Evolutionary conservation across 2,797 vertebrate genomes (phyloP), one percentile per base, ranked within the genome.

Genomic region (Salmo trutta): DNA sequence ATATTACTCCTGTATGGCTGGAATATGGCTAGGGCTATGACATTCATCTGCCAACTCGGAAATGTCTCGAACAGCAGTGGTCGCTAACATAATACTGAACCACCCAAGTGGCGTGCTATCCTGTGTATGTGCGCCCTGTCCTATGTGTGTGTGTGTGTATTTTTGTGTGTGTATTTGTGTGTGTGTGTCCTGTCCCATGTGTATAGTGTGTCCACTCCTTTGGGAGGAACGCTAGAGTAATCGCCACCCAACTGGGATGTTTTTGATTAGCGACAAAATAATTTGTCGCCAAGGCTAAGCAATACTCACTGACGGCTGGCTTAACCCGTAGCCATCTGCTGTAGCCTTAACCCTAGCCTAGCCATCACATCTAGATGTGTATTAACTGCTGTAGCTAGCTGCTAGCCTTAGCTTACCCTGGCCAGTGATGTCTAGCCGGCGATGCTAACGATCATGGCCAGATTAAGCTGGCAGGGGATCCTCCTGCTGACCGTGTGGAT

Each of bases 391-490:
- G 24, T 76, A 76, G 77, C 71, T 62, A 64, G 59, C 59, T 64
- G 36, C 29, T 56, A 47, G 41, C 10, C 41, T 17, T 29, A 51
- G 10, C 10, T 16, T 29, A 47, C 10, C 41, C 36, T 36, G 7
- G 24, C 27, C 52, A 47, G 16, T n/a, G 29, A 36, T 36, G 1
- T 6, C 54, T 56, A 59, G 31, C 53, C 2, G 31, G 56, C 3
- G 29, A n/a, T 36, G 36, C 21, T 70, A 71, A 70, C 3, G 77
- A 66, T 82, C 82, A 80, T 83, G 87, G 88, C 86, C 81, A 94
- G 92, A 95, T 95, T 96, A 94, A 94, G 87, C 93, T 91, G 78
- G 86, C 90, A 87, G 84, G 52, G 81, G 84, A 85, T 93, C 82
- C 85, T 91, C 89, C 83, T 93, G 86, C 65, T 88, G 92, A 88